Percentiles rank a stretch among this genome's conserved stretches.
Conservation (phyloP, 2,888 invertebrate genomes). For the Patella depressa region DNA sequence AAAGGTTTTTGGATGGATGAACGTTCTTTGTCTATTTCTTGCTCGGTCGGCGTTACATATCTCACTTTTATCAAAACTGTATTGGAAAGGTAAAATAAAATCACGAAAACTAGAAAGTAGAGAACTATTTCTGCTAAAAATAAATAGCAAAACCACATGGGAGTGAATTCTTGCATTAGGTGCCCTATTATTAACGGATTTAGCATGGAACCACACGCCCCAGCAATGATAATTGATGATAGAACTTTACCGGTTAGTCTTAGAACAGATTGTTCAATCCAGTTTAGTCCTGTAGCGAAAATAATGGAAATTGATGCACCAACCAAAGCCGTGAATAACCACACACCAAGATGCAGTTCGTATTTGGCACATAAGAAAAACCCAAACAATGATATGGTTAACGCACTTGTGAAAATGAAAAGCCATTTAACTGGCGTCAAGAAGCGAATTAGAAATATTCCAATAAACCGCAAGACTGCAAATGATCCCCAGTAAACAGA, state of each 20-base stretch:
- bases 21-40: no score
- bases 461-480: constrained; percentile 66
- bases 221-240: constrained; percentile 66
- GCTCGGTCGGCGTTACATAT: no score
- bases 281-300: constrained; percentile 69
- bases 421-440: constrained; percentile 62
- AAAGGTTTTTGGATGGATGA: no score
- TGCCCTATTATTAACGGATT: constrained; percentile 64
- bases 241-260: constrained; percentile 68
- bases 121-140: constrained; percentile 48
- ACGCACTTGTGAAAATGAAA: no score
- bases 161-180: constrained; percentile 60
- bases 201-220: constrained; percentile 68
- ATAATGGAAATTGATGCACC: constrained; percentile 69
- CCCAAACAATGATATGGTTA: constrained; percentile 43
- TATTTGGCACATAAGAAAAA: constrained; percentile 35
- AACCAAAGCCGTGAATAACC: constrained; percentile 62
- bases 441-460: constrained; percentile 65
- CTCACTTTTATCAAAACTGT: no score
- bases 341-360: constrained; percentile 40
- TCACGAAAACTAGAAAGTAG: constrained; percentile 46
- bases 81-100: constrained; percentile 10
- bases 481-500: constrained; percentile 71
- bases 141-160: constrained; percentile 66
- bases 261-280: constrained; percentile 68